Conservation (phyloP, 2,113 vertebrate genomes). For the Nannospalax galili region DNA sequence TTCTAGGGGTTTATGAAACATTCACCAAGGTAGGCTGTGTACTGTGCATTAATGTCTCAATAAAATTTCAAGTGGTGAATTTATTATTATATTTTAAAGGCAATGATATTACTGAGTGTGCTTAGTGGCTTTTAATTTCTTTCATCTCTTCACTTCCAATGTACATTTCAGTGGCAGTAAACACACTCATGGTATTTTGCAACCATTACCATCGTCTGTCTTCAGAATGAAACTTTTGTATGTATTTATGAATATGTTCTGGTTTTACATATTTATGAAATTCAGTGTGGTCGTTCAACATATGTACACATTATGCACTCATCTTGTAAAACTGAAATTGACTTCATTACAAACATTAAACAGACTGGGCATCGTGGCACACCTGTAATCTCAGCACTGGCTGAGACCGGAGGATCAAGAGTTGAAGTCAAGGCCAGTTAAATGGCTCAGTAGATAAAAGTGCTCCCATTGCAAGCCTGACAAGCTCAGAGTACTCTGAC, state of each 20-base stretch:
- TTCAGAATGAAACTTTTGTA: neutral
- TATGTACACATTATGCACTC: neutral
- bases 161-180: neutral
- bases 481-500: no score
- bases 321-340: neutral
- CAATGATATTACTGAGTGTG: neutral
- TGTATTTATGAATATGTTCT: neutral
- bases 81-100: neutral
- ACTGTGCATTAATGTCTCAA: neutral
- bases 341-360: neutral
- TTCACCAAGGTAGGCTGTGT: neutral
- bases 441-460: no score
- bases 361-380: neutral
- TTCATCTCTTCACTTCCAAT: neutral
- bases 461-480: no score
- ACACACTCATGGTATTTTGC: no score
- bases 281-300: neutral
- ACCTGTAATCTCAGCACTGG: neutral
- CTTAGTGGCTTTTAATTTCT: neutral
- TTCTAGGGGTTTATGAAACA: neutral
- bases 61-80: neutral
- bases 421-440: neutral
- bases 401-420: no score
- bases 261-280: neutral
- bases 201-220: no score